Conservation (phyloP, 2,888 invertebrate species). For the Drosophila leonis region DNA sequence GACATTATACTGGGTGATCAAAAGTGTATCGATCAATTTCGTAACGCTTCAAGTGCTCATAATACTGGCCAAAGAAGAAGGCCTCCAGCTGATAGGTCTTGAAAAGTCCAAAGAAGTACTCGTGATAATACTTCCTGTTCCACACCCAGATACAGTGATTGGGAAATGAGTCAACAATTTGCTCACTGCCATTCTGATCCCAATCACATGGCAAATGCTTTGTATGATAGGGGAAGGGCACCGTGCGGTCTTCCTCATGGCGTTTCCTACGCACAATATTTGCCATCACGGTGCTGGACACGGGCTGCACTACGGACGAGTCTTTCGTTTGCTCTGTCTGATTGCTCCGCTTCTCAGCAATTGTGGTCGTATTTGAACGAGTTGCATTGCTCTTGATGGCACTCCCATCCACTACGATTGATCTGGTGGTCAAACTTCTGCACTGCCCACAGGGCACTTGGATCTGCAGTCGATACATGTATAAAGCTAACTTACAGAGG, state of each 20-base stretch:
- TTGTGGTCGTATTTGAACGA: background rate
- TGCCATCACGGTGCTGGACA: background rate
- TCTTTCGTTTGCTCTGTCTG: background rate
- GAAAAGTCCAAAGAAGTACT: conserved; percentile 42
- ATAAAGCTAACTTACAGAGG: background rate
- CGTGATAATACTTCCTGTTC: conserved; percentile 33
- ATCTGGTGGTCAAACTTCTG: conserved; percentile 3
- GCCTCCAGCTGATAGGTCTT: conserved; percentile 57
- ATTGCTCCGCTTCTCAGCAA: background rate
- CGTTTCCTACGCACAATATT: conserved; percentile 45
- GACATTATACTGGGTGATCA: conserved; percentile 15
- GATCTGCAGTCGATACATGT: conserved; percentile 5
- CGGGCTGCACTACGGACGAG: background rate
- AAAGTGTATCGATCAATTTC: conserved; percentile 87
- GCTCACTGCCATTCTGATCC: conserved; percentile 21
- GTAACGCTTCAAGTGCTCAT: conserved; percentile 52
- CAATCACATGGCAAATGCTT: conserved; percentile 52
- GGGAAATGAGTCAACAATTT: conserved; percentile 7
- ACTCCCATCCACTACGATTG: background rate
- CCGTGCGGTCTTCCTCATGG: background rate
- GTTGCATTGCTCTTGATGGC: background rate
- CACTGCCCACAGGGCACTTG: conserved; percentile 2
- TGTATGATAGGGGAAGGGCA: conserved; percentile 42
- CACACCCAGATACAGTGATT: conserved; percentile 48
- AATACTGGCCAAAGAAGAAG: conserved; percentile 54